A percentile compares a stretch with the other conserved stretches of the same genome.
Conservation (phyloP, 2,888 invertebrate genomes). For the Ceramica pisi region DNA sequence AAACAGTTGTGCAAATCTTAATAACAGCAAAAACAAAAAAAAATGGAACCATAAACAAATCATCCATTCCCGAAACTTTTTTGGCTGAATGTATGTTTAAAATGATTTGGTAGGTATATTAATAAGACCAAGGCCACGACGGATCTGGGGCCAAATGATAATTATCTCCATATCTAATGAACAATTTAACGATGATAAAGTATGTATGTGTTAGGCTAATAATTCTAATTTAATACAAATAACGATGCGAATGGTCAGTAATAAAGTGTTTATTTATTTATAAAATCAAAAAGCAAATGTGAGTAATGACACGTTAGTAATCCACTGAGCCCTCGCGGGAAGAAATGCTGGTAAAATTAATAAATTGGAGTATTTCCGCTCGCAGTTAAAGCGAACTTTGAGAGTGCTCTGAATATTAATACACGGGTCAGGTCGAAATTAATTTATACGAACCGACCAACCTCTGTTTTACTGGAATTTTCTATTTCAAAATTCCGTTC, state of each 20-base stretch:
- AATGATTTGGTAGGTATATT: slow-evolving; percentile 21
- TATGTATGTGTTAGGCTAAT: too few relatives aligned
- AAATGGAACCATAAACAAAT: too few relatives aligned
- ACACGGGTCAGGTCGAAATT: slow-evolving; percentile 87
- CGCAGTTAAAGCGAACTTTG: slow-evolving; percentile 87
- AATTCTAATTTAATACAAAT: slow-evolving; percentile 8
- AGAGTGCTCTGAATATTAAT: slow-evolving; percentile 90
- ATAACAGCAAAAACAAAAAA: too few relatives aligned
- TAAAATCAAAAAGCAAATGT: slow-evolving; percentile 66
- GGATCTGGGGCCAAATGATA: slow-evolving; percentile 15
- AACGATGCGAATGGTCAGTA: slow-evolving; percentile 2
- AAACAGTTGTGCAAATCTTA: too few relatives aligned
- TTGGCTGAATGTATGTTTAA: slow-evolving; percentile 34
- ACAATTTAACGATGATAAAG: slow-evolving; percentile 22
- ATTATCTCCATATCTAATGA: slow-evolving; percentile 25
- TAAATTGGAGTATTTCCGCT: slow-evolving; percentile 86
- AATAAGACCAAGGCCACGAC: slow-evolving; percentile 4
- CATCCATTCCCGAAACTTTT: too few relatives aligned
- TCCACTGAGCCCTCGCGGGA: slow-evolving; percentile 72
- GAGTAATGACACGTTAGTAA: slow-evolving; percentile 74
- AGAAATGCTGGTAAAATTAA: slow-evolving; percentile 83
- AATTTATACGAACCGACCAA: slow-evolving; percentile 87
- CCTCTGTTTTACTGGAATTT: slow-evolving; percentile 84
- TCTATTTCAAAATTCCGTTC: slow-evolving; percentile 84
- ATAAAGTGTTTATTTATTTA: slow-evolving; percentile 33